Evolutionary conservation across 2,888 invertebrate genomes (phyloP).

Genomic region (Morpho achilles): DNA sequence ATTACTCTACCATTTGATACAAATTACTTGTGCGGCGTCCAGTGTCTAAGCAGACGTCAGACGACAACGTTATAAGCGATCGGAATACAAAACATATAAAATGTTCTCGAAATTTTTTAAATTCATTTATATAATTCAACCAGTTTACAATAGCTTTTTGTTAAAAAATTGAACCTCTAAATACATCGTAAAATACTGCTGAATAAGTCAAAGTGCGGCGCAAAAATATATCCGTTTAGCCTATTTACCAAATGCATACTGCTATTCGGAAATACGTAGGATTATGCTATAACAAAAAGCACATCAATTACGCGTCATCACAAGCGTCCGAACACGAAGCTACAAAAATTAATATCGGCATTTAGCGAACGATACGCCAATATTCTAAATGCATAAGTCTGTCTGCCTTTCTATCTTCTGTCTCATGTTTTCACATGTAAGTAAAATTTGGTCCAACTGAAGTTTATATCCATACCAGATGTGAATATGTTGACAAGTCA

Average conservation of each 20-base stretch:
- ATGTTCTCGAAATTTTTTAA: background rate
- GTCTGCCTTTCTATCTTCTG: background rate
- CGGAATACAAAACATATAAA: background rate
- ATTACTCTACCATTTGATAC: too few species aligned
- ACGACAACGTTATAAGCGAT: background rate
- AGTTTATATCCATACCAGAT: too few species aligned
- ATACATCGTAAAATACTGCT: conserved; percentile 38
- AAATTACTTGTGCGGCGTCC: too few species aligned
- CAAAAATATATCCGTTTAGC: conserved; percentile 41
- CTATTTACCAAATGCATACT: conserved; percentile 50
- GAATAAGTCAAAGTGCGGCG: conserved; percentile 34
- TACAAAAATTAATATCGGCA: conserved; percentile 27
- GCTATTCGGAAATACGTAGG: conserved; percentile 49
- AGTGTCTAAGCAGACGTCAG: background rate
- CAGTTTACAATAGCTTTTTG: background rate
- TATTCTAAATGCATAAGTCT: background rate
- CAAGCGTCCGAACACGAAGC: conserved; percentile 48
- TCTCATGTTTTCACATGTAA: background rate
- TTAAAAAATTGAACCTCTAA: background rate
- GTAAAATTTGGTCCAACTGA: background rate
- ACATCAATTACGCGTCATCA: conserved; percentile 54
- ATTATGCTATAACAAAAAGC: conserved; percentile 53
- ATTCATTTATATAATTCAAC: background rate
- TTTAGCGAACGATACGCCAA: too few species aligned
- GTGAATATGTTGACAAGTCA: too few species aligned